Conservation (phyloP, 2,797 vertebrate species). For the Pyrocephalus nanus region DNA sequence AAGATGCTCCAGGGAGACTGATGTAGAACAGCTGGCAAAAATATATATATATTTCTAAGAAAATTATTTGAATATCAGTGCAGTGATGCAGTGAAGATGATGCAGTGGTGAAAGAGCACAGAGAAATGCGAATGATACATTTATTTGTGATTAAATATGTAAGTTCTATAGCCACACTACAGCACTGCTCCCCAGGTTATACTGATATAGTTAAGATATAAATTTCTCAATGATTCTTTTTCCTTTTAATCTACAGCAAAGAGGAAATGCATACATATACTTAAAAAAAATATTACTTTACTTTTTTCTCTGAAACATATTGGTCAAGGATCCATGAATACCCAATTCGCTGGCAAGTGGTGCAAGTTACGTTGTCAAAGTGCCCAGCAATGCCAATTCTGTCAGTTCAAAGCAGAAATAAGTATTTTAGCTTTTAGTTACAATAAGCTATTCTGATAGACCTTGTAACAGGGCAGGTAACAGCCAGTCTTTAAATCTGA, state of each 20-base stretch:
- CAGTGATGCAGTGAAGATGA: too few species aligned
- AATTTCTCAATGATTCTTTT: background rate
- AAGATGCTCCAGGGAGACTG: background rate
- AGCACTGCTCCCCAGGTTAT: background rate
- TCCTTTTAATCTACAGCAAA: background rate
- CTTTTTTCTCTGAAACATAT: background rate
- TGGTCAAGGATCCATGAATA: background rate
- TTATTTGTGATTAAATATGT: background rate
- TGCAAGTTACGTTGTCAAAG: background rate
- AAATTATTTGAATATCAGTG: slow-evolving; percentile 36
- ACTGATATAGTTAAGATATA: background rate
- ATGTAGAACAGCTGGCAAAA: slow-evolving; percentile 21
- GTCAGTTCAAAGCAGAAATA: slow-evolving; percentile 22
- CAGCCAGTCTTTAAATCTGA: slow-evolving; percentile 61
- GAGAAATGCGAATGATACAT: background rate
- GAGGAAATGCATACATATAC: background rate
- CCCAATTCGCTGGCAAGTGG: background rate
- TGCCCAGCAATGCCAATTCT: background rate
- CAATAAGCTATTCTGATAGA: slow-evolving; percentile 47
- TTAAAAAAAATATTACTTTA: background rate
- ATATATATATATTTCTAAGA: background rate
- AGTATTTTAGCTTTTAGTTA: slow-evolving; percentile 63
- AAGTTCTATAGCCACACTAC: background rate
- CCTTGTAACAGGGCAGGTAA: slow-evolving; percentile 46
- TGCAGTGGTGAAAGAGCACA: slow-evolving; percentile 25